phyloP scores from a whole-genome alignment of 1,140 invertebrate species.

The Scaptomyza pallida region DNA sequence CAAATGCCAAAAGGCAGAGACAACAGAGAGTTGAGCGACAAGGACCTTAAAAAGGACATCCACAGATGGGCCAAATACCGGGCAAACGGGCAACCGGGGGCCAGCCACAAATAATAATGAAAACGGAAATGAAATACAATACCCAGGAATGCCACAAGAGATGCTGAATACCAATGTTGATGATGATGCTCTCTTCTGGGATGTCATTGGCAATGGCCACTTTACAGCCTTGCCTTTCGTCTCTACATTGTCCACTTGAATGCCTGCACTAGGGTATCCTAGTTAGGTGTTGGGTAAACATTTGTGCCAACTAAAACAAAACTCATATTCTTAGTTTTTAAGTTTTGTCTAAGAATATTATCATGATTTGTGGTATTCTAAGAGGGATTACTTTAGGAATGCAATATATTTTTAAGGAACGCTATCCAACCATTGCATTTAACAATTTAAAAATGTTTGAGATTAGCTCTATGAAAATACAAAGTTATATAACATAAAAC shows the following conservation, averaged over 20 bases:
- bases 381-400: no score
- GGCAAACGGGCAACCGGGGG: conserved; percentile 37
- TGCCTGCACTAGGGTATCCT: conserved; percentile 2
- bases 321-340: conserved; percentile 8
- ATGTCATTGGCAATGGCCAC: conserved; percentile 8
- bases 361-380: no score
- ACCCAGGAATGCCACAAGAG: conserved; percentile 67
- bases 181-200: conserved; percentile 19
- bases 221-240: conserved; percentile 8
- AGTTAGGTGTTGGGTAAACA: conserved; percentile 7
- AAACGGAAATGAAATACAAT: conserved; percentile 81
- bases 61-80: conserved; percentile 33
- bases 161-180: conserved; percentile 46
- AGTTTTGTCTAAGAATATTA: no score
- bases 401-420: no score
- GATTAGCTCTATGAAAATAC: neutral
- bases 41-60: conserved; percentile 39
- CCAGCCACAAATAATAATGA: conserved; percentile 79
- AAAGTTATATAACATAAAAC: neutral
- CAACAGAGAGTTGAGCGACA: conserved; percentile 36
- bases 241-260: conserved; percentile 8
- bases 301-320: conserved; percentile 22
- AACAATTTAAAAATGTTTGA: no score
- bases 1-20: conserved; percentile 25
- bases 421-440: no score